Percentiles rank a stretch among this genome's conserved stretches.
Conservation (phyloP, 2,113 vertebrate species). For the Nematolebias whitei region DNA sequence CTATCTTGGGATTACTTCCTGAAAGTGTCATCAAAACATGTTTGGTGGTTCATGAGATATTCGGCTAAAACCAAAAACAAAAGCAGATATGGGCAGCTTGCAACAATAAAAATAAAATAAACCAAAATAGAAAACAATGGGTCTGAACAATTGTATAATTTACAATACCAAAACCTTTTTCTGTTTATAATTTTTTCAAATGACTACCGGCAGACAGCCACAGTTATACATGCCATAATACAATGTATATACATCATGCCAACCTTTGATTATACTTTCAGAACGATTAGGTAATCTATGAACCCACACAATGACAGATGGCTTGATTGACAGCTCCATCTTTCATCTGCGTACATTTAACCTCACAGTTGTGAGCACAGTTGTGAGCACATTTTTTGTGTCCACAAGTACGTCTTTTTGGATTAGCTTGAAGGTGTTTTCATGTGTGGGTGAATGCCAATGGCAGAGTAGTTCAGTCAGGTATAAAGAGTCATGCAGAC, state of each 20-base stretch:
- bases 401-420: slow-evolving; percentile 18
- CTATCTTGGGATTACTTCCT: too few relatives aligned
- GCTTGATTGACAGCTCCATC: slow-evolving; percentile 20
- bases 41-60: too few relatives aligned
- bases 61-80: too few relatives aligned
- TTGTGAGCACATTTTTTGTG: neutral
- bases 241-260: slow-evolving; percentile 32
- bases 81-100: too few relatives aligned
- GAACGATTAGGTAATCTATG: slow-evolving; percentile 16
- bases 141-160: slow-evolving; percentile 21
- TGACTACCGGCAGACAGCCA: slow-evolving; percentile 50
- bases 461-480: slow-evolving; percentile 53
- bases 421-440: slow-evolving; percentile 26
- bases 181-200: slow-evolving; percentile 60
- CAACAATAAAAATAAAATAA: too few relatives aligned
- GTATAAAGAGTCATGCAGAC: slow-evolving; percentile 51
- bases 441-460: slow-evolving; percentile 38
- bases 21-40: too few relatives aligned
- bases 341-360: slow-evolving; percentile 11
- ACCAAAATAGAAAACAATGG: slow-evolving; percentile 7
- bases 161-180: slow-evolving; percentile 27
- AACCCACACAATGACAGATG: slow-evolving; percentile 1
- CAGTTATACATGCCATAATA: slow-evolving; percentile 7
- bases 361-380: neutral
- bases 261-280: slow-evolving; percentile 44